Evolutionary conservation across 1,140 invertebrate genomes (phyloP).

Genomic region (Drosophila pandora): DNA sequence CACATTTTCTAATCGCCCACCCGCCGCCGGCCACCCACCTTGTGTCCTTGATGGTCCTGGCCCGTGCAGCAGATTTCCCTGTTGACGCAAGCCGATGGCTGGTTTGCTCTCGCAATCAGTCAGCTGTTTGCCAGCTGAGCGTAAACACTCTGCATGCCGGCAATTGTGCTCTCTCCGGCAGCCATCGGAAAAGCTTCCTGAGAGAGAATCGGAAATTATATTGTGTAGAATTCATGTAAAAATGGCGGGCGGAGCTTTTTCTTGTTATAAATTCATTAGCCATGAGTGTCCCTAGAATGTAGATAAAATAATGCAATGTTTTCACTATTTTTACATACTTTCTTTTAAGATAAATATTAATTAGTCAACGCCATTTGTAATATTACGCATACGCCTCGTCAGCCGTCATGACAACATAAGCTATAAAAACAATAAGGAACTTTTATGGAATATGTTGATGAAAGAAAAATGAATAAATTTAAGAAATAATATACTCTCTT

Average conservation of each 20-base stretch:
- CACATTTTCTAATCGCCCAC: slow-evolving; percentile 18
- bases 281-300: background rate
- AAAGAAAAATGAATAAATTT: background rate
- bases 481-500: no score
- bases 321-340: background rate
- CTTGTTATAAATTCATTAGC: background rate
- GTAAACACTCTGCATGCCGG: slow-evolving; percentile 65
- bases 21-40: slow-evolving; percentile 6
- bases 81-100: slow-evolving; percentile 23
- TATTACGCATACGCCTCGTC: background rate
- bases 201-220: background rate
- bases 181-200: background rate
- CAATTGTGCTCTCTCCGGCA: slow-evolving; percentile 13
- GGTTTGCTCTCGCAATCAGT: background rate
- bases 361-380: background rate
- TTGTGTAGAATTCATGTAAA: background rate
- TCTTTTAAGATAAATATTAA: background rate
- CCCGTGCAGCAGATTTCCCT: background rate
- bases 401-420: background rate
- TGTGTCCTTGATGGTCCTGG: slow-evolving; percentile 22
- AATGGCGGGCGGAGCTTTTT: background rate
- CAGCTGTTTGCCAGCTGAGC: slow-evolving; percentile 61
- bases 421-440: no score
- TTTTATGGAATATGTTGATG: no score
- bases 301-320: background rate